Conservation (phyloP, 1,140 invertebrate species). For the Elymnias hypermnestra region DNA sequence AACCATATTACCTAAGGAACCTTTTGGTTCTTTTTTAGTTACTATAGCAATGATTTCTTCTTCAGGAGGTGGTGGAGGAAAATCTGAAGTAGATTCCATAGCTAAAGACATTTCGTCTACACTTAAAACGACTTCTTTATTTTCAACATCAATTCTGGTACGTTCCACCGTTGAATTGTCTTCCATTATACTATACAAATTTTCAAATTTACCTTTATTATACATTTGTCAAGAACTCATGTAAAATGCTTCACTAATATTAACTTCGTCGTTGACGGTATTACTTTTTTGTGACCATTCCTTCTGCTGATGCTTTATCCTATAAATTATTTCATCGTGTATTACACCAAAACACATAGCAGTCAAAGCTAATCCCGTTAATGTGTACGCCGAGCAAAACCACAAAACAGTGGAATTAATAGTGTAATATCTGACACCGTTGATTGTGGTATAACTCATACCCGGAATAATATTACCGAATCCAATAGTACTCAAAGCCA, state of each 20-base stretch:
- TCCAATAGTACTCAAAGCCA: slow-evolving; percentile 94
- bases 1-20: slow-evolving; percentile 65
- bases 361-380: slow-evolving; percentile 95
- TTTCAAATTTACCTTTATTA: slow-evolving; percentile 68
- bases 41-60: slow-evolving; percentile 73
- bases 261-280: slow-evolving; percentile 70
- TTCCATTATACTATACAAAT: slow-evolving; percentile 76
- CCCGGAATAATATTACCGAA: slow-evolving; percentile 94
- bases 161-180: slow-evolving; percentile 63
- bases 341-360: slow-evolving; percentile 99
- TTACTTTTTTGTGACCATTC: slow-evolving; percentile 73
- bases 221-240: slow-evolving; percentile 77
- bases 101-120: slow-evolving; percentile 59
- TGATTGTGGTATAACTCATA: slow-evolving; percentile 78
- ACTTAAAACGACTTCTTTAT: slow-evolving; percentile 67
- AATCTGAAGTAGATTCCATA: slow-evolving; percentile 42
- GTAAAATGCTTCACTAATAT: slow-evolving; percentile 71
- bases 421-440: slow-evolving; percentile 64
- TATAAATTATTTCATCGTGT: slow-evolving; percentile 93
- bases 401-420: slow-evolving; percentile 80
- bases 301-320: slow-evolving; percentile 80
- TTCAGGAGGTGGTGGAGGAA: slow-evolving; percentile 62
- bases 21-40: slow-evolving; percentile 70
- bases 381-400: slow-evolving; percentile 96
- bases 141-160: slow-evolving; percentile 66